A percentile compares a stretch with the other conserved stretches of the same genome.
phyloP scores from a whole-genome alignment of 2,113 vertebrate species.

The Osmerus mordax region DNA sequence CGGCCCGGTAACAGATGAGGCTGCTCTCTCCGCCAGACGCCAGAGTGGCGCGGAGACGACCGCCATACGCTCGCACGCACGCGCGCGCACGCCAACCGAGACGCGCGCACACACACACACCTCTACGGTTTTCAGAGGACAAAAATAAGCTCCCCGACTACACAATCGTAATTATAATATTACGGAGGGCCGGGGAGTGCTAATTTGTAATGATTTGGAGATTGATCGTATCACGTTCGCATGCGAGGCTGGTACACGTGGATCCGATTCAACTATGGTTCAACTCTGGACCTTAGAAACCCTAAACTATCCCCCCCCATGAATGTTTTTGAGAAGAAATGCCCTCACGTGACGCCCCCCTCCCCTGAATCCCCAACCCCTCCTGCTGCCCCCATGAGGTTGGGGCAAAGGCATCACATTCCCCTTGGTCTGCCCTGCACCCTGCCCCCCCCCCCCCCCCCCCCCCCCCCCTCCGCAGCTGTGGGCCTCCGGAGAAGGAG shows the following conservation, averaged over 20 bases:
- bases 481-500: constrained; percentile 22
- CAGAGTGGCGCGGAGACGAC: constrained; percentile 60
- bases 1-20: constrained; percentile 73
- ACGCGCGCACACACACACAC: not conserved
- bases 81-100: constrained; percentile 24
- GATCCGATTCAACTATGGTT: too few relatives aligned
- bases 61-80: constrained; percentile 51
- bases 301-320: too few relatives aligned
- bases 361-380: not conserved
- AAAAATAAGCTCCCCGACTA: too few relatives aligned
- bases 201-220: too few relatives aligned
- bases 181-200: too few relatives aligned
- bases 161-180: too few relatives aligned
- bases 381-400: constrained; percentile 54
- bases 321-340: not conserved
- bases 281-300: too few relatives aligned
- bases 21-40: constrained; percentile 70
- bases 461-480: too few relatives aligned
- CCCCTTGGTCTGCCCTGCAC: constrained; percentile 53
- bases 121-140: constrained; percentile 33
- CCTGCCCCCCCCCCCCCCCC: constrained; percentile 13
- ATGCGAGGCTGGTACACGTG: too few relatives aligned
- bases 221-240: too few relatives aligned
- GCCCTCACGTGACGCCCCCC: constrained; percentile 35
- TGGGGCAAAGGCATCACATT: constrained; percentile 49